Base-by-base conservation (phyloP, 2,113 vertebrate species). In the Cebus imitator region DNA sequence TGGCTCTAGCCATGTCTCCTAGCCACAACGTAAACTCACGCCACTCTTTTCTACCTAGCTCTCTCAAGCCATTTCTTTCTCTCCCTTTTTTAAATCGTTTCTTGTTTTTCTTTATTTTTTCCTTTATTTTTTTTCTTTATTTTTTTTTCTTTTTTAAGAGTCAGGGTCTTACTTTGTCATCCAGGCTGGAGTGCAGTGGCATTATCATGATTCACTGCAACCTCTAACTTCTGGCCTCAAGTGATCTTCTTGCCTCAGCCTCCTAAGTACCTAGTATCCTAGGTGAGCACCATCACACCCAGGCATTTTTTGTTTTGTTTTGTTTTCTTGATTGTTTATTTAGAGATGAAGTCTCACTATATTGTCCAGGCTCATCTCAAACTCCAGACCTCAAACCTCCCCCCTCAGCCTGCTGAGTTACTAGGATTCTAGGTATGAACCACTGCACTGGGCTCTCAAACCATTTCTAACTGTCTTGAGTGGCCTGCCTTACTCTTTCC, bases 401-500 rank as follows among this genome's bases (percentile, higher is more conserved):
- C 14, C 17, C 30, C 14, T 35, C 32, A 35, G 32, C 32, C 66
- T 35, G 30, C 32, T 35, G 32, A n/a, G 16, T 14, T 35, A 3
- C 66, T n/a, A 35, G 66, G 66, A 68, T 68, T n/a, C 7, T n/a
- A 32, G 27, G 5, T 64, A 64, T 64, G 61, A 64, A 13, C 61
- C 12, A 64, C 27, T 35, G 66, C 32, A 16, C 32, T 35, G 30
- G 7, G 16, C 16, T 91, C 57, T 52, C 18, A 80, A 78, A 16
- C 16, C 23, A 64, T 86, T 87, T 66, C 57, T 58, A 5, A 84
- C 6, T 40, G 72, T 14, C n/a, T 48, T 48, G 6, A 75, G 32
- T 35, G 2, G 1, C 17, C 17, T 43, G 0, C 9, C 8, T 6
- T 83, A 17, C 6, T 86, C 12, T 50, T 75, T 8, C 0, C 32